Evolutionary conservation across 2,888 invertebrate genomes (phyloP).

Genomic region (Monochamus alternatus): DNA sequence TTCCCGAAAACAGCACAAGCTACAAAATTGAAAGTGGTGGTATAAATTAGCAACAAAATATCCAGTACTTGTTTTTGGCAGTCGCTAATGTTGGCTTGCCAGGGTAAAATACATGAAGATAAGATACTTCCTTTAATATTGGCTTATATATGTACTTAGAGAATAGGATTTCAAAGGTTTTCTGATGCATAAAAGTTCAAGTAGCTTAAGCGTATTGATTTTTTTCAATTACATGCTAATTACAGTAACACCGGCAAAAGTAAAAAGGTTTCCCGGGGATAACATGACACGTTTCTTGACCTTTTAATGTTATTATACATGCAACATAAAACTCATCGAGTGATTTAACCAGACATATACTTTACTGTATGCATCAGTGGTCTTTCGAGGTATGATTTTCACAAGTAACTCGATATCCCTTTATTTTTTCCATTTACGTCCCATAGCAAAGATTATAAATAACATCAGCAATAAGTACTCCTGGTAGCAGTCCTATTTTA

Average conservation of each 20-base stretch:
- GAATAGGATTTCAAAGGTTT: not conserved
- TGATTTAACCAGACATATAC: constrained; percentile 6
- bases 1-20: too few relatives aligned
- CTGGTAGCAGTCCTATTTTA: too few relatives aligned
- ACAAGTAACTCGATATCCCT: too few relatives aligned
- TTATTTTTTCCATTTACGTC: constrained; percentile 31
- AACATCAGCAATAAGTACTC: too few relatives aligned
- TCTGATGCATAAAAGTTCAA: constrained; percentile 10
- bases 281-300: constrained; percentile 3
- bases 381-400: not conserved
- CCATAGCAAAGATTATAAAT: too few relatives aligned
- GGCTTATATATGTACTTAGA: not conserved
- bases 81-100: too few relatives aligned
- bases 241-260: not conserved
- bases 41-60: too few relatives aligned
- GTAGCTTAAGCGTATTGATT: constrained; percentile 12
- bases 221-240: not conserved
- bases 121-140: not conserved
- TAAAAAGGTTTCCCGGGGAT: constrained; percentile 13
- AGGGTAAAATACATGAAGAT: too few relatives aligned
- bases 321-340: not conserved
- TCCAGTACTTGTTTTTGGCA: too few relatives aligned
- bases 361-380: not conserved
- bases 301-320: constrained; percentile 7
- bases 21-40: too few relatives aligned